phyloP scores from a whole-genome alignment of 2,888 invertebrate genomes.

The Tetanocera ferruginea region DNA sequence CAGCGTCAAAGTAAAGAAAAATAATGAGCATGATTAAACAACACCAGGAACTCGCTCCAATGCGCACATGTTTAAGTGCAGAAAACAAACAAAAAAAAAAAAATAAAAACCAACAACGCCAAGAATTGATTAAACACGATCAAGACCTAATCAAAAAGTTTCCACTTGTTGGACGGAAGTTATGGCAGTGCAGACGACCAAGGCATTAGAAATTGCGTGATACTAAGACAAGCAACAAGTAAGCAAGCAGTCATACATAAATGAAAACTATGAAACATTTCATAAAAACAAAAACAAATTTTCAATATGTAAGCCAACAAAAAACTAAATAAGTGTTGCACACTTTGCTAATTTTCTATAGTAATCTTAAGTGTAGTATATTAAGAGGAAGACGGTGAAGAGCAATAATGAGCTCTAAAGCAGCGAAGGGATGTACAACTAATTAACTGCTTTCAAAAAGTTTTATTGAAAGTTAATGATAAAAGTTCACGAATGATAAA shows the following conservation, averaged over 20 bases:
- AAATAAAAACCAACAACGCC: neutral
- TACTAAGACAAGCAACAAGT: neutral
- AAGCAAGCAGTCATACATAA: neutral
- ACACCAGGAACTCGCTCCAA: neutral
- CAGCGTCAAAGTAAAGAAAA: neutral
- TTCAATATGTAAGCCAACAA: conserved; percentile 17
- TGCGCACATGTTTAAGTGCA: neutral
- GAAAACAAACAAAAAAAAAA: neutral
- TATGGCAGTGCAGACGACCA: neutral
- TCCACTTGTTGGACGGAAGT: neutral
- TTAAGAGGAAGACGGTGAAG: neutral
- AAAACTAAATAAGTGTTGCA: conserved; percentile 25
- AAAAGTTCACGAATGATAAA: conserved; percentile 11
- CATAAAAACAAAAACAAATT: conserved; percentile 31
- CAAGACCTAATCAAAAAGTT: conserved; percentile 26
- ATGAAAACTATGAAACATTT: neutral
- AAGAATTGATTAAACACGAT: conserved; percentile 29
- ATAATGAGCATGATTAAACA: neutral
- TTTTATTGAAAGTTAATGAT: conserved; percentile 35
- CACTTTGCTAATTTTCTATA: neutral
- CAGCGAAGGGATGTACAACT: neutral
- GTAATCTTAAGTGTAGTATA: neutral
- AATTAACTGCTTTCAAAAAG: conserved; percentile 24
- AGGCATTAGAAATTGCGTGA: neutral
- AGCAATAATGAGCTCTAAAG: neutral